Conservation (phyloP, 2,113 vertebrate species). For the Copsychus sechellarum region DNA sequence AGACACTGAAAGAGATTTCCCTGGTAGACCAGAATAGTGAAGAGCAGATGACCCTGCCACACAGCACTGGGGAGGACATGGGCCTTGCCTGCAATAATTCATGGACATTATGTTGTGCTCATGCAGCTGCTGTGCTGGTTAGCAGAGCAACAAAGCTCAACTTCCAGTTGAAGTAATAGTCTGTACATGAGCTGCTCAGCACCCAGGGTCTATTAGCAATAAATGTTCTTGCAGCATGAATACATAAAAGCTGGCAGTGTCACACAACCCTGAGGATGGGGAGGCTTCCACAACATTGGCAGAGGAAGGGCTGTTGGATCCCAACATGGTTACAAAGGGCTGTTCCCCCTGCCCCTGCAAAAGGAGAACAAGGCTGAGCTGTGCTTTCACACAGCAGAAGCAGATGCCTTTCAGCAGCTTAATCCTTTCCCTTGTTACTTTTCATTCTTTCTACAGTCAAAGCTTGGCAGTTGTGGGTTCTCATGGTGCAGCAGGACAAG, state of each 20-base stretch:
- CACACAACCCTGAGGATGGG: accelerated
- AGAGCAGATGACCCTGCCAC: slow-evolving; percentile 26
- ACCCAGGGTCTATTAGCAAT: background rate
- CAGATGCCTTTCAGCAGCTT: background rate
- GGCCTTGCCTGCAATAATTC: background rate
- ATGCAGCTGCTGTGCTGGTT: background rate
- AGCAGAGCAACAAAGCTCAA: background rate
- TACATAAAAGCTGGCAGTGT: background rate
- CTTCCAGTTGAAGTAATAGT: background rate
- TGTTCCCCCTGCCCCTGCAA: background rate
- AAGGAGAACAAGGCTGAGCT: background rate
- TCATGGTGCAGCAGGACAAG: background rate
- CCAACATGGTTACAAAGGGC: background rate
- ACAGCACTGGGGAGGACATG: background rate
- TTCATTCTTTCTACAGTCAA: background rate
- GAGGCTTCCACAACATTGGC: background rate
- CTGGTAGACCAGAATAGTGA: background rate
- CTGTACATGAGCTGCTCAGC: background rate
- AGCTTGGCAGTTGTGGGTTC: background rate
- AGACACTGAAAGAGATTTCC: slow-evolving; percentile 8
- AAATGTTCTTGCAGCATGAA: background rate
- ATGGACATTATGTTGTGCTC: background rate
- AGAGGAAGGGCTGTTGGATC: background rate
- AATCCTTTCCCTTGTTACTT: background rate
- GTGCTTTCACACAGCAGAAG: background rate